phyloP scores from a whole-genome alignment of 2,888 invertebrate species.

The Gerris lacustris region DNA sequence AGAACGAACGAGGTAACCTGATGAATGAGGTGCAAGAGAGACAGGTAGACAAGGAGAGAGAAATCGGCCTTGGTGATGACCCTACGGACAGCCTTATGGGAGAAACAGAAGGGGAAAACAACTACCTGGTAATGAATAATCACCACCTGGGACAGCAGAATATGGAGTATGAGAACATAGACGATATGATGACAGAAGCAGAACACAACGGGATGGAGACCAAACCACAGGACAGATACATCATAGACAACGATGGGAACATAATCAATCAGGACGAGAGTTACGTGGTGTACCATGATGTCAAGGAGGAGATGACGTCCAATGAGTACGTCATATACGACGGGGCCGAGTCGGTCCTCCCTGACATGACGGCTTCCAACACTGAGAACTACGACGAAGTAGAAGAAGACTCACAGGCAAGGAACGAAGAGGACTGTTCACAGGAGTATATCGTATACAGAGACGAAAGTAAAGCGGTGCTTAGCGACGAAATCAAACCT shows the following conservation, averaged over 20 bases:
- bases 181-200: slow-evolving; percentile 19
- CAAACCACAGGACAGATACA: slow-evolving; percentile 24
- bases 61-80: slow-evolving; percentile 13
- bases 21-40: slow-evolving; percentile 11
- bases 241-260: slow-evolving; percentile 25
- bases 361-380: slow-evolving; percentile 17
- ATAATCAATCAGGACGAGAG: slow-evolving; percentile 26
- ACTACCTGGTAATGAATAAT: slow-evolving; percentile 20
- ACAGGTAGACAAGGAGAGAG: not conserved
- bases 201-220: slow-evolving; percentile 22
- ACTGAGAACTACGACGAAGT: slow-evolving; percentile 14
- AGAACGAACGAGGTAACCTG: slow-evolving; percentile 18
- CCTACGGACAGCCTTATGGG: slow-evolving; percentile 10
- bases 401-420: slow-evolving; percentile 15
- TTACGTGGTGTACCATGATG: slow-evolving; percentile 23
- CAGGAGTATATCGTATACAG: slow-evolving; percentile 18
- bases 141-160: slow-evolving; percentile 20
- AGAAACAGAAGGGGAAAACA: slow-evolving; percentile 12
- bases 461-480: slow-evolving; percentile 13
- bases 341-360: slow-evolving; percentile 16
- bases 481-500: slow-evolving; percentile 18
- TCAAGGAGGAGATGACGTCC: slow-evolving; percentile 9
- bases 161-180: slow-evolving; percentile 24
- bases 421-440: slow-evolving; percentile 15
- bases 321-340: slow-evolving; percentile 26